Evolutionary conservation across 2,888 invertebrate genomes (phyloP).

Genomic region (Mesoligia furuncula): DNA sequence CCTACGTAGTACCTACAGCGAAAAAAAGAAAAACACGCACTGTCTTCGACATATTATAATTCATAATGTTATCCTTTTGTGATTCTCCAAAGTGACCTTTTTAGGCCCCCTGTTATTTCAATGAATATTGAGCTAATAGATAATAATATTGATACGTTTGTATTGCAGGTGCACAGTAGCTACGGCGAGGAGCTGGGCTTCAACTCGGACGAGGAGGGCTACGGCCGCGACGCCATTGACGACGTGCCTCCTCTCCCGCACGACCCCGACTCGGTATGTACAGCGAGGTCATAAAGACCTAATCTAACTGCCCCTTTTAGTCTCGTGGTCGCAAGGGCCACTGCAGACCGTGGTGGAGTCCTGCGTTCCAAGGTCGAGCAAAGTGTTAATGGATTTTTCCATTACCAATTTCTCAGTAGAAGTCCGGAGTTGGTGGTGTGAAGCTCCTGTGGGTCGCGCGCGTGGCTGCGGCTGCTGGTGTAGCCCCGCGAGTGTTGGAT

Average conservation of each 20-base stretch:
- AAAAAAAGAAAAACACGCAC: too few species aligned
- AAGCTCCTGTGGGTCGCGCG: neutral
- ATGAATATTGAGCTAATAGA: neutral
- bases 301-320: neutral
- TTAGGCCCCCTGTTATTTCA: too few species aligned
- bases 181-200: slow-evolving; percentile 98
- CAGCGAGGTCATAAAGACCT: neutral
- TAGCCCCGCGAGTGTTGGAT: neutral
- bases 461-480: too few species aligned
- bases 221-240: slow-evolving; percentile 91
- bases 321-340: neutral
- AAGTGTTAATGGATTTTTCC: neutral
- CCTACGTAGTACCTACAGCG: too few species aligned
- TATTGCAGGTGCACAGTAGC: slow-evolving; percentile 94
- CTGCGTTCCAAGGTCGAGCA: neutral
- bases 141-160: neutral
- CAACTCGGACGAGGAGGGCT: slow-evolving; percentile 97
- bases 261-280: slow-evolving; percentile 75
- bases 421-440: neutral
- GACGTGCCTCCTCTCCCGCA: slow-evolving; percentile 81
- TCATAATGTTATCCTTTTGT: too few species aligned
- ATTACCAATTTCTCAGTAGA: neutral
- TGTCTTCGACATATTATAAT: too few species aligned
- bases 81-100: too few species aligned
- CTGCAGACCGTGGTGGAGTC: neutral